phyloP scores from a whole-genome alignment of 23 tunicate genomes.

The Styela plicata region DNA sequence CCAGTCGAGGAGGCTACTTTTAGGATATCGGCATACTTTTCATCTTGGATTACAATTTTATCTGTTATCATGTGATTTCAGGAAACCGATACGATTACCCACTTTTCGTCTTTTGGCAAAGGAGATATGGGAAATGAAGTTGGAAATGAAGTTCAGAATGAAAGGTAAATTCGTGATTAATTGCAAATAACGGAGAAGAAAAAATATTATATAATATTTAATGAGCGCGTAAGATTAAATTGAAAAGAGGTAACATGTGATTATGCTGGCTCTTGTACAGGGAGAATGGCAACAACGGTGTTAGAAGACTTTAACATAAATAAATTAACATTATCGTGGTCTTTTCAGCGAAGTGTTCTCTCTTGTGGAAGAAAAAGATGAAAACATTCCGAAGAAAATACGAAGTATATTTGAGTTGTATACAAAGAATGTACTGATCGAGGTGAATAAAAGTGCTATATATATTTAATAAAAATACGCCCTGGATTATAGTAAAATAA shows the following conservation, averaged over 20 bases:
- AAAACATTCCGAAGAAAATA: constrained; percentile 15
- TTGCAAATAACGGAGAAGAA: not conserved
- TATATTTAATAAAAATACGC: too few species aligned
- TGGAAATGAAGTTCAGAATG: not conserved
- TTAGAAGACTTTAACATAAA: too few species aligned
- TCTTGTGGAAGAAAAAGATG: not conserved
- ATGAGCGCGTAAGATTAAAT: too few species aligned
- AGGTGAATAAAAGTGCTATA: constrained; percentile 33
- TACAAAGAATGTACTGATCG: constrained; percentile 15
- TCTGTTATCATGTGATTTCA: not conserved
- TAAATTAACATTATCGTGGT: not conserved
- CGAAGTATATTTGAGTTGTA: constrained; percentile 21
- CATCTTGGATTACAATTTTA: too few species aligned
- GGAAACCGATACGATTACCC: constrained; percentile 12
- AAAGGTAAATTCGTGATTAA: not conserved
- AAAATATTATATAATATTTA: too few species aligned
- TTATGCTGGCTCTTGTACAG: too few species aligned
- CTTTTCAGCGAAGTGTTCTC: not conserved
- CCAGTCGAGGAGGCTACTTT: too few species aligned
- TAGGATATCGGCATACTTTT: too few species aligned
- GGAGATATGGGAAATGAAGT: not conserved
- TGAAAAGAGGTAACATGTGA: too few species aligned
- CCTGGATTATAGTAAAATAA: too few species aligned
- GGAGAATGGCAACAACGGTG: too few species aligned
- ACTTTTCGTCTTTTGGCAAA: constrained; percentile 13